Evolutionary conservation across 2,113 vertebrate species (phyloP).

Genomic region (Coturnix japonica): DNA sequence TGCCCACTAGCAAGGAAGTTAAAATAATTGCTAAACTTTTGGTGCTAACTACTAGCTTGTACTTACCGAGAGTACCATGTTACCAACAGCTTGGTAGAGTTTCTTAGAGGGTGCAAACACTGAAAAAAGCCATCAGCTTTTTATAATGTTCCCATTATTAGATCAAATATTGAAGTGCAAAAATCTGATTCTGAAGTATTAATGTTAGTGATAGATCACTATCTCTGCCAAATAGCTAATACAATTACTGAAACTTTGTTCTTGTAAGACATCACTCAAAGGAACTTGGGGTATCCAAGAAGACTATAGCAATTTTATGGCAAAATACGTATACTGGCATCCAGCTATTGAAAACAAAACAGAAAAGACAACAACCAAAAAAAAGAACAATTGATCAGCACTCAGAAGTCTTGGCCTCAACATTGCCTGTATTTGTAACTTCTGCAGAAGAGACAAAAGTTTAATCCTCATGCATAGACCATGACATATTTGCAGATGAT

Average conservation of each 20-base stretch:
- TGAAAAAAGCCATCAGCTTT: rapidly evolving
- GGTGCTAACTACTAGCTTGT: background rate
- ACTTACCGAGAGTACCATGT: background rate
- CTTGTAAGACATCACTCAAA: background rate
- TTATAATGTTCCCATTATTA: rapidly evolving
- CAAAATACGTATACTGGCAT: background rate
- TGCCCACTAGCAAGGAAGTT: background rate
- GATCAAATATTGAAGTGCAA: background rate
- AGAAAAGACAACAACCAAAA: background rate
- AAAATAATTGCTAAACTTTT: background rate
- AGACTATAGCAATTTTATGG: background rate
- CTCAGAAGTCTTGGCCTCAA: background rate
- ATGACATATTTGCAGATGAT: background rate
- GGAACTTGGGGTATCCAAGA: background rate
- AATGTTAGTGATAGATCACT: background rate
- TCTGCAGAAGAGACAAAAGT: background rate
- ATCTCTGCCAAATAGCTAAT: background rate
- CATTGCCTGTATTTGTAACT: background rate
- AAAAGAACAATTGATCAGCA: background rate
- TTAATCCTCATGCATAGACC: background rate
- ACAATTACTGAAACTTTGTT: background rate
- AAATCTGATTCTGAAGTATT: background rate
- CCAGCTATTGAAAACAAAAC: background rate
- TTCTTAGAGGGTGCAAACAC: background rate
- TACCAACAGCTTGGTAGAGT: background rate